phyloP scores from a whole-genome alignment of 1,140 invertebrate genomes.

The Drusus annulatus region DNA sequence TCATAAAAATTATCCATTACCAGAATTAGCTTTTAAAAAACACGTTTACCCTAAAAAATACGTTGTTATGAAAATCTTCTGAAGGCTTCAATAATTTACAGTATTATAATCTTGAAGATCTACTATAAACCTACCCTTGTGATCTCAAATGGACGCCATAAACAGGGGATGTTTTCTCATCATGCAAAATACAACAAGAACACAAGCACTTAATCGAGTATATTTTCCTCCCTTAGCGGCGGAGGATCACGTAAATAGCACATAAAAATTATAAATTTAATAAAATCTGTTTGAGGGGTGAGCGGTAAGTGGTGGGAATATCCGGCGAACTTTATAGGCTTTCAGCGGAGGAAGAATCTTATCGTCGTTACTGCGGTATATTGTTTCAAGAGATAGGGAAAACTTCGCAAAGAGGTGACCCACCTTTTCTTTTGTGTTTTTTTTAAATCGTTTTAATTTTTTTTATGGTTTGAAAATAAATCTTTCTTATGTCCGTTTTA shows the following conservation, averaged over 20 bases:
- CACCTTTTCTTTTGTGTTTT: neutral
- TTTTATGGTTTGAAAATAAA: too few relatives aligned
- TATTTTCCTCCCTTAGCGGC: conserved; percentile 20
- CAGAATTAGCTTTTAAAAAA: too few relatives aligned
- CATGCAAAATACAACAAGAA: conserved; percentile 35
- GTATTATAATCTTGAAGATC: too few relatives aligned
- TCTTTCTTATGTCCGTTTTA: too few relatives aligned
- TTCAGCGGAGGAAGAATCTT: conserved; percentile 14
- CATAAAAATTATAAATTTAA: conserved; percentile 56
- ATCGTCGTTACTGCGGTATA: conserved; percentile 15
- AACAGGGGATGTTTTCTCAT: neutral
- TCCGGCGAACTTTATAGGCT: conserved; percentile 16
- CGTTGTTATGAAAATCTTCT: too few relatives aligned
- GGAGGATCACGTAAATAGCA: conserved; percentile 52
- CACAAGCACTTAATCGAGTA: conserved; percentile 45
- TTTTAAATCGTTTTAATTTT: too few relatives aligned
- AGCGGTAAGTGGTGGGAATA: neutral
- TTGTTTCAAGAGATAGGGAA: neutral
- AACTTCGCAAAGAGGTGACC: conserved; percentile 16
- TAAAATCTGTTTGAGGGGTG: conserved; percentile 46
- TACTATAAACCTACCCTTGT: too few relatives aligned
- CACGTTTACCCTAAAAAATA: too few relatives aligned
- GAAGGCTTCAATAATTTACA: too few relatives aligned
- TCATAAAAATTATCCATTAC: too few relatives aligned
- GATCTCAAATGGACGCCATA: too few relatives aligned